Conservation (phyloP, 1,140 invertebrate species). For the Zaprionus taronus region DNA sequence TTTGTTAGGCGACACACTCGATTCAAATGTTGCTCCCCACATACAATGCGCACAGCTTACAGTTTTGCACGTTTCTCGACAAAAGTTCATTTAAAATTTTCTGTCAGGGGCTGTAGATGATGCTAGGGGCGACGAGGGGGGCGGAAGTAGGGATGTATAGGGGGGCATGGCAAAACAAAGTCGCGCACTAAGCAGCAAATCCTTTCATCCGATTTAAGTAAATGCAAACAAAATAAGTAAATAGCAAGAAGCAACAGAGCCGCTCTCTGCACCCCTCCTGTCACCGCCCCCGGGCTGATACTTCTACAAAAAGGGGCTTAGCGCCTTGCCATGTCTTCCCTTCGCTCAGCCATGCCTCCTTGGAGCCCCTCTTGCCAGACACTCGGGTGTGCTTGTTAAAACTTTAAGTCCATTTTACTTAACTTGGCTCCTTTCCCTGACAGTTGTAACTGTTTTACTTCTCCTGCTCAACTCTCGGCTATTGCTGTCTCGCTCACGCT, state of each 20-base stretch:
- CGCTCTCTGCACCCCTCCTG: neutral
- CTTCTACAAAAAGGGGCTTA: constrained; percentile 54
- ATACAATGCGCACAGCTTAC: constrained; percentile 46
- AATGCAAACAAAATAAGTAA: constrained; percentile 83
- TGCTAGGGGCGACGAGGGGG: constrained; percentile 1
- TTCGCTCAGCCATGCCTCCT: neutral
- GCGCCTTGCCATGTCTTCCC: constrained; percentile 22
- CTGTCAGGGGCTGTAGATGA: constrained; percentile 8
- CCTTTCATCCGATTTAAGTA: constrained; percentile 83
- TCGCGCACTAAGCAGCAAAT: constrained; percentile 79
- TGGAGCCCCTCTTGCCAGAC: constrained; percentile 31
- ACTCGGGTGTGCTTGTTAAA: constrained; percentile 79
- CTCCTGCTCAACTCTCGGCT: constrained; percentile 15
- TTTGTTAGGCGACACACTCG: constrained; percentile 25
- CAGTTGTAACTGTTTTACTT: constrained; percentile 73
- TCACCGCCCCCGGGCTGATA: constrained; percentile 25
- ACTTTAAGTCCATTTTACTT: constrained; percentile 82
- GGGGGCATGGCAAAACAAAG: constrained; percentile 43
- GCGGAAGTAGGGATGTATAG: neutral
- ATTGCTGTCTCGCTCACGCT: constrained; percentile 20
- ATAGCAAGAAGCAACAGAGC: constrained; percentile 78
- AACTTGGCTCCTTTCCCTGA: constrained; percentile 79
- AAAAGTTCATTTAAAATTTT: constrained; percentile 58
- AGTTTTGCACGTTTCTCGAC: constrained; percentile 57
- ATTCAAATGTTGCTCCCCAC: constrained; percentile 37